Conservation (phyloP, 1,140 invertebrate species). For the Macrocentrus cingulum region DNA sequence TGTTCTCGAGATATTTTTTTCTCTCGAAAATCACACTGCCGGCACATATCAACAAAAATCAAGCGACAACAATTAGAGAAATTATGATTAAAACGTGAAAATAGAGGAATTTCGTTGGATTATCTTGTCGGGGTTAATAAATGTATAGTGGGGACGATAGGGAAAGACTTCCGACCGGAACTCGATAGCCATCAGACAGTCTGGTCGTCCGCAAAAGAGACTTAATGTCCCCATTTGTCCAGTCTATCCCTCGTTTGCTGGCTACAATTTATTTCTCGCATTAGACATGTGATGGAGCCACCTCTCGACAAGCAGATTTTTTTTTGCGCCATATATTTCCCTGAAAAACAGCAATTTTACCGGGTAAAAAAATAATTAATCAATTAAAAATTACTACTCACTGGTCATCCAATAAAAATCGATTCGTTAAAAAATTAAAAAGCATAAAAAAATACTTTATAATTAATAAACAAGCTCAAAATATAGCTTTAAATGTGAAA, state of each 20-base stretch:
- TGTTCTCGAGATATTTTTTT: conserved; percentile 11
- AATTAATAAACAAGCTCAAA: too few relatives aligned
- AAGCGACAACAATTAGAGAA: too few relatives aligned
- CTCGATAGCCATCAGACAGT: conserved; percentile 41
- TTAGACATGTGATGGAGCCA: conserved; percentile 29
- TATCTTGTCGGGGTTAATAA: conserved; percentile 28
- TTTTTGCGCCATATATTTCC: too few relatives aligned
- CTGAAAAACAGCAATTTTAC: too few relatives aligned
- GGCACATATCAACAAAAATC: too few relatives aligned
- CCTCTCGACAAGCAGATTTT: background rate
- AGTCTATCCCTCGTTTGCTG: conserved; percentile 37
- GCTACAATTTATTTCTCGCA: conserved; percentile 42
- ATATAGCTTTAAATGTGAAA: too few relatives aligned
- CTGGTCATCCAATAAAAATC: too few relatives aligned
- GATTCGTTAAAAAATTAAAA: too few relatives aligned
- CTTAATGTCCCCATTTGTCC: conserved; percentile 47
- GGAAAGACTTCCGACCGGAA: conserved; percentile 41
- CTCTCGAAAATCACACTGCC: background rate
- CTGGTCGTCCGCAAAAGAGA: conserved; percentile 39
- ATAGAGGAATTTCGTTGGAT: background rate
- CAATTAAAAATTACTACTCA: too few relatives aligned
- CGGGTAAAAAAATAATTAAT: too few relatives aligned
- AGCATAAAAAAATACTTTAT: too few relatives aligned
- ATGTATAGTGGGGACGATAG: background rate
- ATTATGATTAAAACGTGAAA: too few relatives aligned